phyloP scores from a whole-genome alignment of 2,888 invertebrate genomes.

The Temnothorax unifasciatus region DNA sequence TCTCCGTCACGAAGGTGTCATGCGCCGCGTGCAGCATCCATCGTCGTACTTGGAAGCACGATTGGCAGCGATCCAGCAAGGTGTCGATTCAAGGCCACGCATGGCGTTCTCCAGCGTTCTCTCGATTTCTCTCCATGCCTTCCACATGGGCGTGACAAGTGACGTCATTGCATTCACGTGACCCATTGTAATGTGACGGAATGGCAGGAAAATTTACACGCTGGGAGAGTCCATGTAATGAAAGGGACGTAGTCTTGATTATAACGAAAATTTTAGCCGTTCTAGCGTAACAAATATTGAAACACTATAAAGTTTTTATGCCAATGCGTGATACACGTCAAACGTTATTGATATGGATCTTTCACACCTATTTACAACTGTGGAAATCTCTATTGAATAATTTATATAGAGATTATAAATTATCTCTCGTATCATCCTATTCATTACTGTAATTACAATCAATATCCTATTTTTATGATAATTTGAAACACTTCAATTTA shows the following conservation, averaged over 20 bases:
- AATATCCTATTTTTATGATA: neutral
- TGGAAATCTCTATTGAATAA: neutral
- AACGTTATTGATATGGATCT: neutral
- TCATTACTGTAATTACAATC: neutral
- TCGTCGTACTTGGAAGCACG: slow-evolving; percentile 65
- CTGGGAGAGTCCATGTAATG: slow-evolving; percentile 6
- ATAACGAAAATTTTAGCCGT: slow-evolving; percentile 24
- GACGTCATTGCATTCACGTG: slow-evolving; percentile 43
- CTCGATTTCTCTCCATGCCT: slow-evolving; percentile 41
- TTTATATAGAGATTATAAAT: neutral
- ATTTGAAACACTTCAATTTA: neutral
- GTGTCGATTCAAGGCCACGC: slow-evolving; percentile 68
- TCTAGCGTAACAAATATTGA: neutral
- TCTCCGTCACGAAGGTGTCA: neutral
- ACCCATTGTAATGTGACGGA: slow-evolving; percentile 56
- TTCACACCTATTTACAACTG: neutral
- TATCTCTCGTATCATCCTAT: neutral
- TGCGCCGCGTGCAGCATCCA: slow-evolving; percentile 78
- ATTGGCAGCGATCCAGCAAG: slow-evolving; percentile 79
- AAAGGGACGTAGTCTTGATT: slow-evolving; percentile 9
- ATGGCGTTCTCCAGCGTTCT: slow-evolving; percentile 27
- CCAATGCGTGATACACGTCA: neutral
- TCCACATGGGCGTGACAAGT: slow-evolving; percentile 56
- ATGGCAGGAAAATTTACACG: slow-evolving; percentile 51
- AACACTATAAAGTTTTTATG: neutral